These are phyloP conservation scores for Ataeniobius toweri DNA, from an alignment of 2,797 vertebrate species.

Conservation along the genomic window DNA sequence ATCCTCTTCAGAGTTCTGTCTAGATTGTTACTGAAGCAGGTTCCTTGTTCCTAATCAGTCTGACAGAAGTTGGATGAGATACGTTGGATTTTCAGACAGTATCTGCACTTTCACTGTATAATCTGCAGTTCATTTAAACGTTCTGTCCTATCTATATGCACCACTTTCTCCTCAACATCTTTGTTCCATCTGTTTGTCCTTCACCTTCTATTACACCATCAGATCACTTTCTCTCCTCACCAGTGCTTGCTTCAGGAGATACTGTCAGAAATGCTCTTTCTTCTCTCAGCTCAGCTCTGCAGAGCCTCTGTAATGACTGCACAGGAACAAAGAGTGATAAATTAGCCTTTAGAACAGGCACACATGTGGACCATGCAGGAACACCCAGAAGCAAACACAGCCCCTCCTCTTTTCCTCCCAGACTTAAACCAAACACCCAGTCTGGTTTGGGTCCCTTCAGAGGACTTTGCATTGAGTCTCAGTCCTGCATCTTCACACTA, in stretches of 20 bases:
- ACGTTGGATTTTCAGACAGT: background rate
- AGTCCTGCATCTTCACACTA: background rate
- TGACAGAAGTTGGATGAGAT: background rate
- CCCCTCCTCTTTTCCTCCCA: background rate
- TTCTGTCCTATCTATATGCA: background rate
- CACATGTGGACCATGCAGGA: constrained; percentile 37
- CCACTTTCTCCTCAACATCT: background rate
- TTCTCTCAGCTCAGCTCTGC: background rate
- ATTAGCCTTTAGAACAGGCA: constrained; percentile 32
- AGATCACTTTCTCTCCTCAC: background rate
- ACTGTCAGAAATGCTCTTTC: background rate
- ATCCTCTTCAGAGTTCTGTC: background rate
- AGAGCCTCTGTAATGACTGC: constrained; percentile 41
- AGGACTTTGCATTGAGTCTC: background rate
- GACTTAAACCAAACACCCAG: constrained; percentile 12
- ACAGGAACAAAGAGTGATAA: constrained; percentile 37
- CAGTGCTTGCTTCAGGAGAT: background rate
- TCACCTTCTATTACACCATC: background rate
- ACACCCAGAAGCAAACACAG: constrained; percentile 37
- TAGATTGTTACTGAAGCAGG: too few species aligned
- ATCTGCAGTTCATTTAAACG: background rate
- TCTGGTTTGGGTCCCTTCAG: background rate
- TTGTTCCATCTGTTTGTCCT: background rate
- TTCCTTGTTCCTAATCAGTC: background rate
- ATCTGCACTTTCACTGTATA: background rate